Evolutionary conservation across 2,113 vertebrate genomes (phyloP).

Genomic region (Eudyptes chrysolophus): DNA sequence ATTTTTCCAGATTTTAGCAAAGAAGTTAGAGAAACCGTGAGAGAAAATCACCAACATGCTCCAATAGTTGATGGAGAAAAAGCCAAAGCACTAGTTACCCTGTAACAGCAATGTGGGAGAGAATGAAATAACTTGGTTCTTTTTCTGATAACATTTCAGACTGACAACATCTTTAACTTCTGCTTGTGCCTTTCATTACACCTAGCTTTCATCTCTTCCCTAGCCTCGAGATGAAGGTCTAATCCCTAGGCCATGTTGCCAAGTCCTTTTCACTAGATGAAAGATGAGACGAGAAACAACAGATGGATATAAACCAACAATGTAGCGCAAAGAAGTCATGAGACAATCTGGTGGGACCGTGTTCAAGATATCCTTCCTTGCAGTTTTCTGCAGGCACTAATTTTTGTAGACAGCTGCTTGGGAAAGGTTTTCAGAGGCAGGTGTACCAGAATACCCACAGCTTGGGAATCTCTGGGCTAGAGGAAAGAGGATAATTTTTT

Average conservation of each 20-base stretch:
- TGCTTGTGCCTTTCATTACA: not conserved
- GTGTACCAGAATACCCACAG: not conserved
- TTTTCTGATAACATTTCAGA: not conserved
- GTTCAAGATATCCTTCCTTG: not conserved
- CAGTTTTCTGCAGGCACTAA: not conserved
- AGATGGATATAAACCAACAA: conserved; percentile 19
- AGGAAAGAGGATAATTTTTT: not conserved
- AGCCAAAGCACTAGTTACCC: not conserved
- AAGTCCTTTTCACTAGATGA: not conserved
- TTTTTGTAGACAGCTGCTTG: conserved; percentile 36
- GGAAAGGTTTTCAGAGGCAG: conserved; percentile 27
- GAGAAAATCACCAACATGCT: not conserved
- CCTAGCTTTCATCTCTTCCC: not conserved
- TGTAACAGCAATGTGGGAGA: not conserved
- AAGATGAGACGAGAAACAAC: conserved; percentile 12
- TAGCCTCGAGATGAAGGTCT: not conserved
- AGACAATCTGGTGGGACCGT: conserved; percentile 18
- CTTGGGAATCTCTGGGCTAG: conserved; percentile 22
- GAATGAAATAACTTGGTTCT: not conserved
- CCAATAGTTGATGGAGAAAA: not conserved
- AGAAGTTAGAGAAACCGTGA: not conserved
- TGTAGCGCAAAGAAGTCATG: not conserved
- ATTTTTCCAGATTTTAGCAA: not conserved
- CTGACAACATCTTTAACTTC: not conserved
- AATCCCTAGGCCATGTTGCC: not conserved